Evolutionary conservation across 1,140 invertebrate species (phyloP).

Genomic region (Heterodera carotae): DNA sequence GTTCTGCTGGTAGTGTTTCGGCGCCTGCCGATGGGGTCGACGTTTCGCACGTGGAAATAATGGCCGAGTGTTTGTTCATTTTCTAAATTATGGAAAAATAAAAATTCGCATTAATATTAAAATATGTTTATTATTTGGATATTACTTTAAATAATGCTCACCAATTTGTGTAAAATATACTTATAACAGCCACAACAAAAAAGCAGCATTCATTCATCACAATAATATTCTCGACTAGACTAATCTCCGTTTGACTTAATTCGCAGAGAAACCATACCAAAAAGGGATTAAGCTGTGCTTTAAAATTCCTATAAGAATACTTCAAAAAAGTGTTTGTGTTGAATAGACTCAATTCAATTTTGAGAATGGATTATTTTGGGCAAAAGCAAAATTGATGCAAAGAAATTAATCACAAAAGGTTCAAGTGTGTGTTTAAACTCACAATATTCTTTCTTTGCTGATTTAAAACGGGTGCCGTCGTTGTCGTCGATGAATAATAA

Average conservation of each 20-base stretch:
- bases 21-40: not conserved
- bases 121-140: not conserved
- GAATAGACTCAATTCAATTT: no score
- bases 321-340: no score
- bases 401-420: no score
- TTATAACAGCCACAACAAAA: no score
- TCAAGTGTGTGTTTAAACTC: no score
- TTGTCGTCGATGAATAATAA: not conserved
- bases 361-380: no score
- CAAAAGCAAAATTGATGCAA: no score
- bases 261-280: not conserved
- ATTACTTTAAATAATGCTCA: no score
- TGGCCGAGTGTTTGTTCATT: not conserved
- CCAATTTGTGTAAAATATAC: no score
- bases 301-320: not conserved
- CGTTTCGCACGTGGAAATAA: not conserved
- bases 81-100: not conserved
- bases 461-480: no score
- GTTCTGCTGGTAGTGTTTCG: conserved; percentile 1
- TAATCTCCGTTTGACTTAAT: conserved; percentile 1
- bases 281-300: not conserved
- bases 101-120: not conserved
- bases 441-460: not conserved
- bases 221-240: no score
- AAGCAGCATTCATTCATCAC: no score